A percentile compares a stretch with the other conserved stretches of the same genome.
phyloP scores from a whole-genome alignment of 1,140 invertebrate genomes.

The Rhopalosiphum maidis region DNA sequence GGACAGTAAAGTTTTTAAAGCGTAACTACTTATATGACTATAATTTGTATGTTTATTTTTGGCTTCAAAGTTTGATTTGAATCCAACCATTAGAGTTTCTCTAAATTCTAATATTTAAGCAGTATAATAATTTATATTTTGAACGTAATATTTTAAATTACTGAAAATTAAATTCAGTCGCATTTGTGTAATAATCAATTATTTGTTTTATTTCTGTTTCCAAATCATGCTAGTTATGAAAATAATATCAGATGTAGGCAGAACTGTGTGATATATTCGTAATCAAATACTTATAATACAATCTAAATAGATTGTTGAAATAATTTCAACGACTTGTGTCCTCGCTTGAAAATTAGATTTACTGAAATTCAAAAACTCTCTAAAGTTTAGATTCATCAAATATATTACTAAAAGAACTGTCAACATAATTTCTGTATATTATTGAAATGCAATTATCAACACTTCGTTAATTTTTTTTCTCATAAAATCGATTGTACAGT shows the following conservation, averaged over 20 bases:
- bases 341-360: not conserved
- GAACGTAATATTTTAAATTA: not conserved
- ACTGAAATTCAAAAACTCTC: not conserved
- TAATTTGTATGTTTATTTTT: not conserved
- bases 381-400: not conserved
- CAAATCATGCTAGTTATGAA: not conserved
- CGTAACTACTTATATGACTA: not conserved
- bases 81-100: not conserved
- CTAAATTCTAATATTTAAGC: not conserved
- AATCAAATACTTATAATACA: not conserved
- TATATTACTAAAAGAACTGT: not conserved
- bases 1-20: not conserved
- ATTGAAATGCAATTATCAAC: conserved; percentile 4
- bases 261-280: not conserved
- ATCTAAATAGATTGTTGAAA: not conserved
- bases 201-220: not conserved
- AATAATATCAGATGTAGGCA: not conserved
- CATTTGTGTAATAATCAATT: not conserved
- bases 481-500: not conserved
- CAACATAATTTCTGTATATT: not conserved
- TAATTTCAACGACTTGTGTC: not conserved
- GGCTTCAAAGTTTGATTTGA: not conserved
- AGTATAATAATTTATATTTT: not conserved
- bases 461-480: not conserved
- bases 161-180: not conserved